Base-by-base conservation (phyloP, 53 echinoderm and acorn worm genomes). In the Zoroaster sp. region DNA sequence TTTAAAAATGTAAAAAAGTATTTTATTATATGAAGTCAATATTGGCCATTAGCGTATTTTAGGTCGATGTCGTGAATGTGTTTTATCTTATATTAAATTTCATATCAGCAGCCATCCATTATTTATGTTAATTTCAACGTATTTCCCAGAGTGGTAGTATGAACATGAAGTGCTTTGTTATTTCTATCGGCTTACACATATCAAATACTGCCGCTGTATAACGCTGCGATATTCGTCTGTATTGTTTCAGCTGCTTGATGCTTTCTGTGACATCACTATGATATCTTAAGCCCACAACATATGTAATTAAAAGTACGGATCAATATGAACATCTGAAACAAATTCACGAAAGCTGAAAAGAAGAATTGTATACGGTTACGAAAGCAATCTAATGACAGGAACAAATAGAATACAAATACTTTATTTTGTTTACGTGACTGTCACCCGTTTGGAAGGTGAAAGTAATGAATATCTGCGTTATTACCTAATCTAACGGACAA, bases 381-480 rank as follows among this genome's bases (percentile, higher is more conserved):
- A 78, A 78, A 59, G 35, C 36, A 54, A 52, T 23, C 33, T 13
- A 31, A 38, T 38, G 10, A 59, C 54, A 78, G 36, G 59, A 78
- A 59, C 78, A 78, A 78, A 78, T 54, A 78, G 36, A 55, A 36
- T 54, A 38, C 36, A 78, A 51, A 25, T 35, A 20, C 8, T 33
- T 33, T 77, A 77, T 49, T 78, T 51, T 78, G 20, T 21, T 37
- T 78, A 78, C 78, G 78, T 78, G 78, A 63, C 78, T 21, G 34
- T 54, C 18, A 37, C 3, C 55, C 25, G 38, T 59, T 59, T 59
- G 20, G 9, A 12, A 8, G 12, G 21, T 18, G 78, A 72, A 40
- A 35, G 25, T 1, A 38, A 11, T 11, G 4, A n/a, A 23, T 78
- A 53, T 59, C 18, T 6, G 10, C 12, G 21, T 37, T 78, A 78